Base-by-base conservation (phyloP, 2,888 invertebrate species). In the Brachypterus glaber region DNA sequence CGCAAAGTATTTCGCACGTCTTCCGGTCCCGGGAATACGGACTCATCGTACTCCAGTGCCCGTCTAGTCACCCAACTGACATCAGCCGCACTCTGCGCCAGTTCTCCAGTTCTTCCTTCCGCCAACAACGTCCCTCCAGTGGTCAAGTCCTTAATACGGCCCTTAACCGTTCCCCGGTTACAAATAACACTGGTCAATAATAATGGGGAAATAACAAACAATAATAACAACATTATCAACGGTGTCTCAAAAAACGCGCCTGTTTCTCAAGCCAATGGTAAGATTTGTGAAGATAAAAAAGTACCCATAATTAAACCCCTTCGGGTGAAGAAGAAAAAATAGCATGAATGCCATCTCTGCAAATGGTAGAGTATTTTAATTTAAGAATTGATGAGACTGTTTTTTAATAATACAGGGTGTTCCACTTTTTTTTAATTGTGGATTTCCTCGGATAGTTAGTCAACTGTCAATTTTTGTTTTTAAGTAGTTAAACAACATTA, bases 51-150 rank as follows among this genome's bases (percentile, higher is more conserved):
- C 38, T 66, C 66, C 35, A 68, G 64, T 49, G 68, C 70, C 43
- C 63, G 70, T 9, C 51, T 73, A 38, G 71, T 74, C 16, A 70
- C 72, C 12, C 75, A 75, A 50, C 58, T 76, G 35, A 75, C 75
- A 14, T 70, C 71, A 33, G 75, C 76, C 1, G 75, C 75, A 1
- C 62, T 76, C 9, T 76, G 75, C 55, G 75, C 74, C 24, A 73
- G 73, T 51, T 71, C 73, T 36, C 74, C 75, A 2, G 74, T 72
- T 17, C 63, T 76, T 44, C 75, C 75, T 12, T 67, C 70, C 26
- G 66, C 67, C 21, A 63, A 64, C n/a, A 58, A 58, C 16, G 43
- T 49, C 11, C 64, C 69, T 2, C 68, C 73, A n/a, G 67, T 71
- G 33, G 72, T 74, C 30, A 74, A 73, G 51, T 73, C 72, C 33